Evolutionary conservation across 2,888 invertebrate species (phyloP), one percentile per base, ranked within the genome.

Genomic region (Eueremaeus valkanovi): DNA sequence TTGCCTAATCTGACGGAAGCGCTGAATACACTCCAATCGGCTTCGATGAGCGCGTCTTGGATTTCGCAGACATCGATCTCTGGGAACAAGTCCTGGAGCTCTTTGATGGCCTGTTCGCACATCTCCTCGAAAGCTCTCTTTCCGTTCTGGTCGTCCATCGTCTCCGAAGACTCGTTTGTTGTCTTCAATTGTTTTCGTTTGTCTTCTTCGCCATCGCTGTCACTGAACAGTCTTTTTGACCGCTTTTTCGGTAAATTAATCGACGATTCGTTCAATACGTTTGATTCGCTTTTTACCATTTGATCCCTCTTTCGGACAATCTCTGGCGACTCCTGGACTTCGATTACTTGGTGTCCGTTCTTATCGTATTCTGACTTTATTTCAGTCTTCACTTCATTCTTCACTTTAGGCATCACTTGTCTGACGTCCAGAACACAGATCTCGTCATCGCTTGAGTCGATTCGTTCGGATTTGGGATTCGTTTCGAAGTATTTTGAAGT

Each of bases 1-100:
- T 68, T 68, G 21, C 68, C 68, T 27, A 68, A 68, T 40, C 24
- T 36, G 36, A 68, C 42, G 40, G 68, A 68, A 3, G 68, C 68
- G 33, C 42, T 68, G 24, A 68, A 68, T 5, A 68, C 42, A 21
- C 24, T 24, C 68, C 68, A 68, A 68, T 68, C 16, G 40, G 21
- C 13, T 27, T 40, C 24, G 27, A 68, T 68, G 24, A 68, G 36
- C 16, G 68, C 68, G 68, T 68, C 68, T 27, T 68, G 68, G 40
- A 68, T 68, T 68, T 68, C 68, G 42, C 68, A 68, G 42, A 68
- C 24, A 42, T 68, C 68, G 13, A 68, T 68, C 68, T 68, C 68
- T 68, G 68, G 68, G 33, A 68, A 68, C 42, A 68, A 40, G 11
- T 16, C 11, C 24, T 24, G 11, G 11, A 68, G 21, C 16, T 68